Percentiles rank a stretch among this genome's conserved stretches.
Conservation (phyloP, 2,888 invertebrate species). For the Trissonchulus latispiculum region DNA sequence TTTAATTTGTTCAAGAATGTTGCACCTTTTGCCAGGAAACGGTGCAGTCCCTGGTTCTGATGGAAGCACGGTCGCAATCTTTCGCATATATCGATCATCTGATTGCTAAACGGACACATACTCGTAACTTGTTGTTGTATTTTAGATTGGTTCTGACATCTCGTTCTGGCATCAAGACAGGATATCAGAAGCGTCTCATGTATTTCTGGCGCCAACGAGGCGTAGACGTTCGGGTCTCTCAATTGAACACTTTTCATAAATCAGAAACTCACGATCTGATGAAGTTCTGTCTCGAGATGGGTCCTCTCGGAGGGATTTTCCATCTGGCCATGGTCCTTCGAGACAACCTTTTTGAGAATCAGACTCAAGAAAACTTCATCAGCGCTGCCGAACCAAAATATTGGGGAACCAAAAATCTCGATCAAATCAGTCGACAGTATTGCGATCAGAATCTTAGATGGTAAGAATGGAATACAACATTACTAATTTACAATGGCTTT, state of each 20-base stretch:
- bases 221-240: background rate
- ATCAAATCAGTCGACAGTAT: constrained; percentile 62
- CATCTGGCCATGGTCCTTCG: constrained; percentile 73
- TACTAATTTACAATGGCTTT: too few relatives aligned
- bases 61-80: too few relatives aligned
- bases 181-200: background rate
- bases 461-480: too few relatives aligned
- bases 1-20: too few relatives aligned
- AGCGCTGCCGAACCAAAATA: constrained; percentile 76
- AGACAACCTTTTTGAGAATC: constrained; percentile 50
- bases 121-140: too few relatives aligned
- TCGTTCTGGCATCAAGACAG: constrained; percentile 4
- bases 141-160: constrained; percentile 16
- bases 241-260: background rate
- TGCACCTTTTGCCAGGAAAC: too few relatives aligned
- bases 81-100: too few relatives aligned
- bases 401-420: constrained; percentile 68
- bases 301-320: constrained; percentile 64
- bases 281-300: background rate
- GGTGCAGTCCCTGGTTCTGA: too few relatives aligned
- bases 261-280: background rate
- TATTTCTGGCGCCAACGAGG: background rate
- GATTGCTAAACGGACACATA: too few relatives aligned
- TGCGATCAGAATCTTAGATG: constrained; percentile 55
- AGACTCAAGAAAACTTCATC: constrained; percentile 47